Evolutionary conservation across 2,888 invertebrate species (phyloP), one percentile per base, ranked within the genome.

Genomic region (Scaptomyza cyrtandrae): DNA sequence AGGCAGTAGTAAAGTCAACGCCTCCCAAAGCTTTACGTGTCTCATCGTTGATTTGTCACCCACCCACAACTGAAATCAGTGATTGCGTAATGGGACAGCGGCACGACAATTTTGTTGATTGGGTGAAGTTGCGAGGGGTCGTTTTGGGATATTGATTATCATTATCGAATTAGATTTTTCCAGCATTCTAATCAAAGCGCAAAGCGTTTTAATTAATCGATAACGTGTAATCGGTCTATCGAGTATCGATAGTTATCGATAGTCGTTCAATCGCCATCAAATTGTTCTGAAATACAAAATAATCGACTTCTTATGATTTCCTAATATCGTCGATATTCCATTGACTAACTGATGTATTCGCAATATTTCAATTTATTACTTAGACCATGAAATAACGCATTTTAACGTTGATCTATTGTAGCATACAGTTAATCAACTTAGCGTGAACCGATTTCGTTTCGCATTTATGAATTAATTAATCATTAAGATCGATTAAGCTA

Each of bases 401-500:
- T 50, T 56, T 0, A 14, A 16, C 24, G 56, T 45, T 54, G 48
- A 37, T 67, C 48, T 53, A 39, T 52, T 24, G 46, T 52, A 27
- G 46, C 16, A 43, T 24, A 10, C 54, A 35, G 37, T 46, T 49
- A 57, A 57, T 50, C 45, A 70, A 50, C 45, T 50, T 45, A 49
- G 33, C 19, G 64, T 73, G 60, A 55, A 45, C 19, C 46, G 48
- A 60, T 62, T 74, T 63, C 37, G 75, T 67, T 63, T 43, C 62
- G 71, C 62, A 37, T 14, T 67, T 60, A 39, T 14, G 31, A 10
- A 50, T 39, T 41, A 67, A 75, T 75, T 58, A 75, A 75, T 75
- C 75, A 75, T 61, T 11, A 29, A 33, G 45, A 68, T 57, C 24
- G 24, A 1, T 57, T 33, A 13, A 45, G 37, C 19, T 46, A 7